Evolutionary conservation across 2,113 vertebrate species (phyloP), one percentile per base, ranked within the genome.

Genomic region (Seriola dumerili): DNA sequence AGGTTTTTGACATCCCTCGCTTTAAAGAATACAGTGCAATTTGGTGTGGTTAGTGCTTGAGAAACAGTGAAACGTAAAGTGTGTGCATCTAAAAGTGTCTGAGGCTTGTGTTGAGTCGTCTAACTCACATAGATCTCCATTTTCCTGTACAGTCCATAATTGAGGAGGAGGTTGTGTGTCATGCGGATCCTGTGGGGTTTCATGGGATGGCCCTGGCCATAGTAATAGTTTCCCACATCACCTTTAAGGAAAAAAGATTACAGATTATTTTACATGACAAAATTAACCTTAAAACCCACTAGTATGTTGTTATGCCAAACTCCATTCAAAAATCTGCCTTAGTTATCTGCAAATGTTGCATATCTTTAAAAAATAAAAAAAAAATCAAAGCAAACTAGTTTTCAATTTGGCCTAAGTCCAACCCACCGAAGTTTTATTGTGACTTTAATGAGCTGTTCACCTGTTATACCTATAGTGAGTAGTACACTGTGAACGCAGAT

Each of bases 101-200:
- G 4, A 42, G 12, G 12, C 42, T n/a, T 34, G 16, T 25, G 46
- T 17, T 4, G 4, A 5, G 25, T 11, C 36, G 7, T 21, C 0
- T 9, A 16, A 95, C 98, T 98, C 75, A 99, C 98, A 81, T 99
- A 99, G 68, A 99, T 99, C 93, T 99, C 98, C 98, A 99, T 99
- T 87, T 99, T 99, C 85, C 98, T 96, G 93, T 99, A 99, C 4
- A 99, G 96, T 54, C 98, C 97, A 25, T 99, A 99, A 94, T 99
- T 99, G 65, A 99, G 96, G 29, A 99, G 96, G 0, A 99, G 96
- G 92, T 99, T 99, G 92, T 99, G 98, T 34, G 98, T 99, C 98
- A 99, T 99, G 25, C 98, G 96, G 81, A 99, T 99, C 94, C 98
- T 95, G 91, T 99, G 98, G 14, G 98, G 98, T 75, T 99, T 99